These are phyloP conservation scores for Nomada flava DNA, from an alignment of 2,888 invertebrate genomes.

Conservation along the genomic window DNA sequence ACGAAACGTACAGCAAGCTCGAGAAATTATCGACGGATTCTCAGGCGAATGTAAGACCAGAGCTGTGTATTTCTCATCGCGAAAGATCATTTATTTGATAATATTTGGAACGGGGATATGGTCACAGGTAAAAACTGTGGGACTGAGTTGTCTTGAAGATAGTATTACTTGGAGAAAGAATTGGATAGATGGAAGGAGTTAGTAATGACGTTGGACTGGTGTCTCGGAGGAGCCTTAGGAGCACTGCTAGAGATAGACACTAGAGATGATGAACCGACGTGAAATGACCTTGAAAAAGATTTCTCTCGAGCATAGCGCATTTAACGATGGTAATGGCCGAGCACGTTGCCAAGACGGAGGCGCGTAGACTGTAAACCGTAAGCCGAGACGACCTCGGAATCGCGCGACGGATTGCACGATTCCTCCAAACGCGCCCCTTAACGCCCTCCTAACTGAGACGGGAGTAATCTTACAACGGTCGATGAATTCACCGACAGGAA, in stretches of 20 bases:
- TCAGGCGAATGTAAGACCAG: neutral
- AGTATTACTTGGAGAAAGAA: no score
- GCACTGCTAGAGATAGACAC: neutral
- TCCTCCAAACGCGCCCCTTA: slow-evolving; percentile 26
- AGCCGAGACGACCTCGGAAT: slow-evolving; percentile 9
- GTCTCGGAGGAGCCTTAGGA: neutral
- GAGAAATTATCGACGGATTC: slow-evolving; percentile 5
- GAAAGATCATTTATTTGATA: slow-evolving; percentile 2
- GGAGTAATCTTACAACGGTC: slow-evolving; percentile 39
- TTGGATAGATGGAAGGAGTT: neutral
- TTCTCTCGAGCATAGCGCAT: slow-evolving; percentile 20
- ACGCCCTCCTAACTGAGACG: slow-evolving; percentile 21
- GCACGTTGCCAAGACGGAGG: slow-evolving; percentile 12
- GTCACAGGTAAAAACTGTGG: neutral
- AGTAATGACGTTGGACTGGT: slow-evolving; percentile 14
- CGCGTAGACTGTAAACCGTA: neutral
- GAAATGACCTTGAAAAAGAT: slow-evolving; percentile 59
- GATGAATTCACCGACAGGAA: slow-evolving; percentile 36
- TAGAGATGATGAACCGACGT: slow-evolving; percentile 37
- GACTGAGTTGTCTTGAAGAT: neutral
- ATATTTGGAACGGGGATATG: neutral
- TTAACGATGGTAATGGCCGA: slow-evolving; percentile 46
- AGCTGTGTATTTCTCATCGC: neutral
- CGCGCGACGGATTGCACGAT: slow-evolving; percentile 34
- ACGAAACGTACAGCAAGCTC: neutral